phyloP scores from a whole-genome alignment of 2,888 invertebrate species.

The Tipula vernalis region DNA sequence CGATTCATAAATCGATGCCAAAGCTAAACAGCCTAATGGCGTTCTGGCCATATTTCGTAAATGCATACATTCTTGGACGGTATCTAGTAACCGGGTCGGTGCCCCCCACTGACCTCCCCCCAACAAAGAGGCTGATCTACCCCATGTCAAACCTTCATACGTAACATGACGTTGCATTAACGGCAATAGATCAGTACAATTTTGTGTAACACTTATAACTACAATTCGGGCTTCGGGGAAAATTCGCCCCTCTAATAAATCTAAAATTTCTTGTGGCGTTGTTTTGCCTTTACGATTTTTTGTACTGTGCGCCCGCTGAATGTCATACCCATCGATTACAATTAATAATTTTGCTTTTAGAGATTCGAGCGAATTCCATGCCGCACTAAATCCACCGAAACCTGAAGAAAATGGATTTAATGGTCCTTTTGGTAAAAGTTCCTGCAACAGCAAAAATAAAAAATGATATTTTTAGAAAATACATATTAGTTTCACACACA shows the following conservation, averaged over 20 bases:
- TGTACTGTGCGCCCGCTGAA: conserved; percentile 25
- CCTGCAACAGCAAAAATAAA: conserved; percentile 19
- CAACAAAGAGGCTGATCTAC: conserved; percentile 37
- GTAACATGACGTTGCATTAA: conserved; percentile 38
- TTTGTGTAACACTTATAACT: conserved; percentile 37
- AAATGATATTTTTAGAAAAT: neutral
- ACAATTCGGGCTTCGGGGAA: conserved; percentile 41
- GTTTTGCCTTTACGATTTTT: conserved; percentile 31
- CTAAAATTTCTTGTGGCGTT: conserved; percentile 36
- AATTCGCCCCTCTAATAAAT: conserved; percentile 40
- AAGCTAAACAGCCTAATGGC: conserved; percentile 40
- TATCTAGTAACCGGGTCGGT: conserved; percentile 33
- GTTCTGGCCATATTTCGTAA: conserved; percentile 37
- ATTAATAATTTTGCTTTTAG: conserved; percentile 39
- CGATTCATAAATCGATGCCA: conserved; percentile 40
- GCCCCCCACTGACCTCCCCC: conserved; percentile 39
- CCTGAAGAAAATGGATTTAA: conserved; percentile 25
- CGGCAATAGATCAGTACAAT: conserved; percentile 31
- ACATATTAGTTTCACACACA: neutral
- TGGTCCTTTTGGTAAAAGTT: conserved; percentile 36
- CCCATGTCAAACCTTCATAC: conserved; percentile 38
- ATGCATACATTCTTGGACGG: conserved; percentile 32
- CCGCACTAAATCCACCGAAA: conserved; percentile 29
- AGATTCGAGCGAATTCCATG: conserved; percentile 36
- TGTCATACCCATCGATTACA: conserved; percentile 41